Evolutionary conservation across 2,888 invertebrate genomes (phyloP).

Genomic region (Agriopis aurantiaria): DNA sequence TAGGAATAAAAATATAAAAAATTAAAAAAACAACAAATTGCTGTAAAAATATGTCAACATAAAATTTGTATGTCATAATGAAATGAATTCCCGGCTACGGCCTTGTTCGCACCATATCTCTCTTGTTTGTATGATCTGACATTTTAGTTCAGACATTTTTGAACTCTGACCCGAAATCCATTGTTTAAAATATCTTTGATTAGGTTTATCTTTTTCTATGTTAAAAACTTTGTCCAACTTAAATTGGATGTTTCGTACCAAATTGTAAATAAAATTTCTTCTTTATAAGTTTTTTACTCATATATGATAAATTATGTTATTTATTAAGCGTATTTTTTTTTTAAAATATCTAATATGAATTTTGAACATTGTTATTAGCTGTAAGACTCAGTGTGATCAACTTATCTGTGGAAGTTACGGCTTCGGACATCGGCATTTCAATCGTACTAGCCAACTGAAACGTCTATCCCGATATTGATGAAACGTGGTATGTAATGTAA

Average conservation of each 20-base stretch:
- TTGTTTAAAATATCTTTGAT: not conserved
- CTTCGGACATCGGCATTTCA: not conserved
- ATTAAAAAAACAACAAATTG: no score
- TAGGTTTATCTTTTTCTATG: constrained; percentile 17
- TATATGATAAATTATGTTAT: constrained; percentile 49
- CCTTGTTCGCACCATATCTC: no score
- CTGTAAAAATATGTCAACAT: no score
- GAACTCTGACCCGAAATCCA: no score
- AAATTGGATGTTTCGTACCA: constrained; percentile 80
- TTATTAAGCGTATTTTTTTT: constrained; percentile 48
- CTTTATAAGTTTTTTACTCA: constrained; percentile 39
- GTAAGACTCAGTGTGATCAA: constrained; percentile 45
- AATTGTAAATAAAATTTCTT: constrained; percentile 52
- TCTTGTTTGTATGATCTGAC: no score
- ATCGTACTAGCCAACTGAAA: no score
- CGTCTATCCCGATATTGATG: no score
- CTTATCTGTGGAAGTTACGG: not conserved
- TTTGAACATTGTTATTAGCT: constrained; percentile 56
- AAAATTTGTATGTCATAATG: no score
- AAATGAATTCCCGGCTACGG: no score
- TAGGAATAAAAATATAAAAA: no score
- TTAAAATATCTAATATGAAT: constrained; percentile 34
- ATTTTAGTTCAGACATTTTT: no score
- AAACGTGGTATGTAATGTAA: no score
- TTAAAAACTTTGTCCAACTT: constrained; percentile 62